phyloP scores from a whole-genome alignment of 1,140 invertebrate genomes.

The Triops longicaudatus region DNA sequence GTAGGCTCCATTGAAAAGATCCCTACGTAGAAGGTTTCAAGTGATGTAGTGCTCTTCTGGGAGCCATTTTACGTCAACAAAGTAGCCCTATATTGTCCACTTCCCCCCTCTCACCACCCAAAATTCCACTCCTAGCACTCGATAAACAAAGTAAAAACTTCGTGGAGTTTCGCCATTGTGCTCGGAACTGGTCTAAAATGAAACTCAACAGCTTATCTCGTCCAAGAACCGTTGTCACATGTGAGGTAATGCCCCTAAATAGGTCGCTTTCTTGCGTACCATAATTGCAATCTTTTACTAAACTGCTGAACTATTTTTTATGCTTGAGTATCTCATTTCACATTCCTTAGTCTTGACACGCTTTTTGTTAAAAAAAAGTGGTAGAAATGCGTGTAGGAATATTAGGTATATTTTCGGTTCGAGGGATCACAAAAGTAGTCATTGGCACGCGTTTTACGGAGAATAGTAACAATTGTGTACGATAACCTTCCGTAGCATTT shows the following conservation, averaged over 20 bases:
- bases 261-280: not conserved
- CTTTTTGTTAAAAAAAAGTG: too few species aligned
- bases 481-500: not conserved
- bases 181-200: not conserved
- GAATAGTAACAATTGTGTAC: not conserved
- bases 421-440: not conserved
- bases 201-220: not conserved
- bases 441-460: not conserved
- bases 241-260: not conserved
- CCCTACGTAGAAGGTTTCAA: not conserved
- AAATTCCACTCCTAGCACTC: not conserved
- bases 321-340: not conserved
- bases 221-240: not conserved
- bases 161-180: not conserved
- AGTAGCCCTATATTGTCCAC: not conserved
- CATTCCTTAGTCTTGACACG: too few species aligned
- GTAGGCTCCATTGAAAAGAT: too few species aligned
- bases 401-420: too few species aligned
- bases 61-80: conserved; percentile 12
- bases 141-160: not conserved
- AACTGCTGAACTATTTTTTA: not conserved
- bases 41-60: not conserved
- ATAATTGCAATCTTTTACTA: not conserved
- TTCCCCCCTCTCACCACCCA: too few species aligned
- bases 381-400: too few species aligned